Evolutionary conservation across 2,797 vertebrate species (phyloP), one percentile per base, ranked within the genome.

Genomic region (Botia almorhae): DNA sequence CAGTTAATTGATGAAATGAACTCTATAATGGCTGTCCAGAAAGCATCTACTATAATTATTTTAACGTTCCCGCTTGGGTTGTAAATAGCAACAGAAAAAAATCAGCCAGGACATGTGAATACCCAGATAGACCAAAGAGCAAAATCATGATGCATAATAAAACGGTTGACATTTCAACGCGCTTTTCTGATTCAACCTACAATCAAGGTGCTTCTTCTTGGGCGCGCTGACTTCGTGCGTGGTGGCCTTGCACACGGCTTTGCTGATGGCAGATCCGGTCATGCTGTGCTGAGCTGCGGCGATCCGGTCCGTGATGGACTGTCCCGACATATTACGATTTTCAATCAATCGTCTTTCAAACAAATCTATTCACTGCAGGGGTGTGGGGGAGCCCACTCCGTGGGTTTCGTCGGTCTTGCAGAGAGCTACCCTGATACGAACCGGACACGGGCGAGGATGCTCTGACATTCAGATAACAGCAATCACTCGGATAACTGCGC

Each of bases 211-310:
- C 86, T 96, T 97, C 87, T 96, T 96, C 91, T 96, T 96, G 73
- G 97, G 96, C 80, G 95, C 94, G 86, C 92, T 96, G 82, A 94
- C 94, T 90, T 98, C 96, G 53, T 97, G 94, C 12, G 95, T 98
- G 75, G 96, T 98, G 69, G 96, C 96, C 89, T 96, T 94, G 89
- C 96, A 96, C 83, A 96, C 96, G 7, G 96, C 95, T 84, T 98
- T 98, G 88, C 94, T 94, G 85, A 94, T 92, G 0, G 94, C 95
- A 14, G 94, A 97, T 19, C 97, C 96, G 85, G 97, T 98, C 93
- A 97, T 95, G 81, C 96, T 97, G 95, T 97, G 96, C 92, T 97
- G 96, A 21, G 96, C 96, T 76, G 96, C 96, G 19, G 96, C 91
- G 94, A 97, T 96, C 90, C 96, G 94, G 90, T 97, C 96, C 67